phyloP scores from a whole-genome alignment of 2,113 vertebrate genomes.

The Catharus minimus region DNA sequence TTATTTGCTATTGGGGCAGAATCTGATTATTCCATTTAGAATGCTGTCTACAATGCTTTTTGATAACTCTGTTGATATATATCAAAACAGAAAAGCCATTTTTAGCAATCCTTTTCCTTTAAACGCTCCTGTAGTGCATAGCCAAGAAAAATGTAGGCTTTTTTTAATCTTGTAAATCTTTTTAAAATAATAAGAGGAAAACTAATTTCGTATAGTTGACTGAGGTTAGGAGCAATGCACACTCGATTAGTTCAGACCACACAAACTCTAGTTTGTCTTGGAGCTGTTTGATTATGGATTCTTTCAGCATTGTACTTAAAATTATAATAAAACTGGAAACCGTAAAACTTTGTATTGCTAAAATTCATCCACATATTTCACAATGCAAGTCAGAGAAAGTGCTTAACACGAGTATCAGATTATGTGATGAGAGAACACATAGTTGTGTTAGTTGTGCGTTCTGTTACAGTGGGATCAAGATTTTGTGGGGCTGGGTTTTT shows the following conservation, averaged over 20 bases:
- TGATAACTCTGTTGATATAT: neutral
- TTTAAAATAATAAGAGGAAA: neutral
- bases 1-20: neutral
- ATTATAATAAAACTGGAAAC: neutral
- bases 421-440: neutral
- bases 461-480: neutral
- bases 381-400: neutral
- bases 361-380: neutral
- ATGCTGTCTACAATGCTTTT: neutral
- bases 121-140: neutral
- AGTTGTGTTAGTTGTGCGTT: neutral
- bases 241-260: constrained; percentile 27
- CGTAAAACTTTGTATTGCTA: neutral
- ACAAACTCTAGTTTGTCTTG: constrained; percentile 9
- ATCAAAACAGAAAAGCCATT: neutral
- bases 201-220: neutral
- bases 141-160: neutral
- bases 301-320: neutral
- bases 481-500: rapidly evolving
- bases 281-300: constrained; percentile 1
- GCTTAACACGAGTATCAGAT: neutral
- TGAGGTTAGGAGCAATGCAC: neutral
- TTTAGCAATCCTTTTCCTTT: neutral
- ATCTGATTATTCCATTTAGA: neutral
- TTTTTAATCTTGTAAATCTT: neutral